phyloP scores from a whole-genome alignment of 2,797 vertebrate genomes.

The Mormyrops boulengeri region DNA sequence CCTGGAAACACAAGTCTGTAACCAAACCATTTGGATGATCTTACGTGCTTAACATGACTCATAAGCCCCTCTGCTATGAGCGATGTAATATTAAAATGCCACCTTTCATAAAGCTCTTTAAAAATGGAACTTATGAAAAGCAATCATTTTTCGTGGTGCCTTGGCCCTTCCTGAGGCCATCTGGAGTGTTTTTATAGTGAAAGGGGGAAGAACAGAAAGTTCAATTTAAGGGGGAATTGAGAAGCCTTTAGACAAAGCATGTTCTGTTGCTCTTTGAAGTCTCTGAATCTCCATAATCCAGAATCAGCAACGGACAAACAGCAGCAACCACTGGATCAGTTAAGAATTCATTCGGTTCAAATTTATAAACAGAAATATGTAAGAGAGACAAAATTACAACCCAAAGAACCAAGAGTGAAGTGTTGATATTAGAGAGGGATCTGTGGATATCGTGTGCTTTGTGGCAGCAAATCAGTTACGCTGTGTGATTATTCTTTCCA shows the following conservation, averaged over 20 bases:
- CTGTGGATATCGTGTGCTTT: neutral
- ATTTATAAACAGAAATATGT: conserved; percentile 33
- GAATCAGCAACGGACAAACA: conserved; percentile 8
- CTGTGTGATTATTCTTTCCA: neutral
- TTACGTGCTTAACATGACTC: neutral
- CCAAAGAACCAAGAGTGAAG: neutral
- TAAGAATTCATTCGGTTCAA: conserved; percentile 27
- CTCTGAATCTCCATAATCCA: conserved; percentile 11
- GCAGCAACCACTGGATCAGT: conserved; percentile 30
- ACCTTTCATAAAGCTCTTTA: neutral
- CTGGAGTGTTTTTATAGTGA: conserved; percentile 1
- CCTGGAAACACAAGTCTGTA: neutral
- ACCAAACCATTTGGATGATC: neutral
- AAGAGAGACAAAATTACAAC: neutral
- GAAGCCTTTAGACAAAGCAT: conserved; percentile 19
- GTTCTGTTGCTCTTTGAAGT: conserved; percentile 8
- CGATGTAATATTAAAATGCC: conserved; percentile 6
- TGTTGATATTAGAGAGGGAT: neutral
- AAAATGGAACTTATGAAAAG: neutral
- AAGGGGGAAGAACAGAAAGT: conserved; percentile 20
- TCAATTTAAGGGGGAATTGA: neutral
- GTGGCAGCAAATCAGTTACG: neutral
- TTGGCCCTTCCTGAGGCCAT: neutral
- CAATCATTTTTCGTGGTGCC: neutral
- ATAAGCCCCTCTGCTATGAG: neutral